Percentiles rank a stretch among this genome's conserved stretches.
These are phyloP conservation scores for Maniola jurtina DNA, from an alignment of 1,140 invertebrate genomes.

Conservation along the genomic window DNA sequence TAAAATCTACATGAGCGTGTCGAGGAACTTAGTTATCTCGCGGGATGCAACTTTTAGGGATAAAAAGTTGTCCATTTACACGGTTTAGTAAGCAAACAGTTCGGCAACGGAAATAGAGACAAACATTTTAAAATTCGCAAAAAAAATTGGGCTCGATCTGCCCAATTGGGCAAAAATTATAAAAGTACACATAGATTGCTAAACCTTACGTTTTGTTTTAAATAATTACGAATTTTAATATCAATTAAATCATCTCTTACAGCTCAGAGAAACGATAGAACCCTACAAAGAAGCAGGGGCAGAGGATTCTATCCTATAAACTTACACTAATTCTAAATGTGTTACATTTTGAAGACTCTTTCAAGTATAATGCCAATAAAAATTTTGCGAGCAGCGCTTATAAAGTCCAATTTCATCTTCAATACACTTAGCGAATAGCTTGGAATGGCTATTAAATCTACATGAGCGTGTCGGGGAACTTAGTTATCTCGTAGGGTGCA, in stretches of 20 bases:
- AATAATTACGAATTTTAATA: no score
- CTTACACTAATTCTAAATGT: no score
- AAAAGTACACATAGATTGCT: no score
- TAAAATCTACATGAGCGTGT: slow-evolving; percentile 26
- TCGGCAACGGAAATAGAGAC: no score
- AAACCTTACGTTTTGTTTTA: no score
- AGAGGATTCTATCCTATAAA: no score
- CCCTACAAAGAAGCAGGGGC: no score
- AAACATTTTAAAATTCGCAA: no score
- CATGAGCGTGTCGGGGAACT: slow-evolving; percentile 19
- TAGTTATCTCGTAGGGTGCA: slow-evolving; percentile 19
- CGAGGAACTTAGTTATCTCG: slow-evolving; percentile 17
- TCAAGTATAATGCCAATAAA: slow-evolving; percentile 4
- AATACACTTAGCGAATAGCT: slow-evolving; percentile 8
- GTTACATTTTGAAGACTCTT: background rate
- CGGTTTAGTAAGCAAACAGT: background rate
- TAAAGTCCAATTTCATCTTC: slow-evolving; percentile 11
- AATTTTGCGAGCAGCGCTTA: slow-evolving; percentile 1
- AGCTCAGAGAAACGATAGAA: no score
- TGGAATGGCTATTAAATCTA: slow-evolving; percentile 21
- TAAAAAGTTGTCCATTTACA: slow-evolving; percentile 27
- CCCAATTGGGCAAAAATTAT: no score
- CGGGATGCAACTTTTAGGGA: slow-evolving; percentile 26
- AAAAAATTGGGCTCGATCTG: no score
- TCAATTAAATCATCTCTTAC: no score